A percentile compares a stretch with the other conserved stretches of the same genome.
Evolutionary conservation across 2,888 invertebrate species (phyloP).

Genomic region (Athripsodes cinereus): DNA sequence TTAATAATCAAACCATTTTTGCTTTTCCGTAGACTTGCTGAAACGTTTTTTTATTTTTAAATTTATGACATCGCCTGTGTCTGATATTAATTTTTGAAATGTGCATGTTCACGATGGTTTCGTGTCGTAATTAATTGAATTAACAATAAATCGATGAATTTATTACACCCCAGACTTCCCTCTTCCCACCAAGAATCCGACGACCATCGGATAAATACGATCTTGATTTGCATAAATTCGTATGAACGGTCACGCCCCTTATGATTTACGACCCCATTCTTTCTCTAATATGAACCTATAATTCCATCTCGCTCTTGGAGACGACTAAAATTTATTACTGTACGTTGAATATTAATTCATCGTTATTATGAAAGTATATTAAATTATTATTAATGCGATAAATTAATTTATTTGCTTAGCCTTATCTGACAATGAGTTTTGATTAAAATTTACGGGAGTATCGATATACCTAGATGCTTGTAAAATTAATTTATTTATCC

Average conservation of each 20-base stretch:
- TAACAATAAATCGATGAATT: no score
- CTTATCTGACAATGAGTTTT: not conserved
- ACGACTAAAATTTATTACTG: not conserved
- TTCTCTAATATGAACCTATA: not conserved
- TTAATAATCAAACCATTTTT: no score
- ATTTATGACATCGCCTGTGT: no score
- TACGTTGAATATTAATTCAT: conserved; percentile 1
- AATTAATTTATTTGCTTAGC: conserved; percentile 1
- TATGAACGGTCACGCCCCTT: not conserved
- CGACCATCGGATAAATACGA: not conserved
- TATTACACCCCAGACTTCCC: no score
- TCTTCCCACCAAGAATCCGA: not conserved
- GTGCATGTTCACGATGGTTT: no score
- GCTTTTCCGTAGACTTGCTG: no score
- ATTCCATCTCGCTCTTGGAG: not conserved
- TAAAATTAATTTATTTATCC: no score
- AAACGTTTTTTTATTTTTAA: no score
- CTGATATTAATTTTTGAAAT: no score
- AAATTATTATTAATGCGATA: not conserved
- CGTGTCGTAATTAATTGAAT: no score
- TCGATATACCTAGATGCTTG: no score
- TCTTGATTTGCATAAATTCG: conserved; percentile 2
- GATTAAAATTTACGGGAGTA: no score
- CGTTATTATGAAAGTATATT: not conserved
- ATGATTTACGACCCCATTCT: not conserved